Percentiles rank a stretch among this genome's conserved stretches.
Conservation (phyloP, 1,140 invertebrate genomes). For the Pseudomyrmex dendroicus region DNA sequence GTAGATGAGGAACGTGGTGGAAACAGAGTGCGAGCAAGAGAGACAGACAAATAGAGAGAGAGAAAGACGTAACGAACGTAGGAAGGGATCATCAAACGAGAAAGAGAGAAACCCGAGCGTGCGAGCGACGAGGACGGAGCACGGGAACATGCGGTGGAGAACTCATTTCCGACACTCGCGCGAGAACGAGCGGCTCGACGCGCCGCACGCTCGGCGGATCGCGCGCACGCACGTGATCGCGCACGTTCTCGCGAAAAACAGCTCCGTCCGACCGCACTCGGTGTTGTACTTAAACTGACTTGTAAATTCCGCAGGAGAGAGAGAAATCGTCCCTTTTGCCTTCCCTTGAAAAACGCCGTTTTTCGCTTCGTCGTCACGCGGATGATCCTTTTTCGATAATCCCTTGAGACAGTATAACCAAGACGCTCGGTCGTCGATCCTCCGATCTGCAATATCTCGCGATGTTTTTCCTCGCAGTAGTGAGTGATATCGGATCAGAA, state of each 20-base stretch:
- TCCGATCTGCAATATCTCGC: neutral
- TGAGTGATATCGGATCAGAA: slow-evolving; percentile 18
- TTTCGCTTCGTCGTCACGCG: slow-evolving; percentile 4
- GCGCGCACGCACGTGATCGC: slow-evolving; percentile 73
- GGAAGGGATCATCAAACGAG: slow-evolving; percentile 48
- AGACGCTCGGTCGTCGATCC: neutral
- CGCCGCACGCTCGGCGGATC: slow-evolving; percentile 70
- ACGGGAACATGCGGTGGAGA: slow-evolving; percentile 67
- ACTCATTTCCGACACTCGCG: slow-evolving; percentile 69
- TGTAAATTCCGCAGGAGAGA: neutral
- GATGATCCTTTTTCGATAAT: neutral
- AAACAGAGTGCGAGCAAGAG: slow-evolving; percentile 18
- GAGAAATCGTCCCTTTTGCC: too few species aligned
- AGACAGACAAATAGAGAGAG: neutral
- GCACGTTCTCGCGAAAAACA: slow-evolving; percentile 54
- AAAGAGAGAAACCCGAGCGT: slow-evolving; percentile 28
- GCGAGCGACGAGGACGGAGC: slow-evolving; percentile 64
- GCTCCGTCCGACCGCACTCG: slow-evolving; percentile 32
- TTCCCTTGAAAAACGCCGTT: neutral
- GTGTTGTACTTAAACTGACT: slow-evolving; percentile 13
- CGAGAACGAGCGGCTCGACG: slow-evolving; percentile 71
- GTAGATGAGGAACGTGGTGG: neutral
- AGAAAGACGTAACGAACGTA: slow-evolving; percentile 40
- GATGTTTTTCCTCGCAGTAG: slow-evolving; percentile 9
- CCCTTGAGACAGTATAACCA: neutral